phyloP scores from a whole-genome alignment of 2,888 invertebrate species.

The Spodoptera picta region DNA sequence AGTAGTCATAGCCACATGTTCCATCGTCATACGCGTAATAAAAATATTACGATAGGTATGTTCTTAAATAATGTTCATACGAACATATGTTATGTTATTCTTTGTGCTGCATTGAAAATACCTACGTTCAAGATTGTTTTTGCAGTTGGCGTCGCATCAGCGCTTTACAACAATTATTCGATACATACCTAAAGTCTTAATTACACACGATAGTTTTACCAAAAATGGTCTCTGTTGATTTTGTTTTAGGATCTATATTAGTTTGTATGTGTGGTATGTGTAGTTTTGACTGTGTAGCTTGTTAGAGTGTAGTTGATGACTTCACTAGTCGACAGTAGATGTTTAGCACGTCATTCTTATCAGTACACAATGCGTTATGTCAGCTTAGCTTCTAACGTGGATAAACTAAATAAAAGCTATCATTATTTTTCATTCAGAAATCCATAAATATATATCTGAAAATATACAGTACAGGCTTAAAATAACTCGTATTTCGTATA shows the following conservation, averaged over 20 bases:
- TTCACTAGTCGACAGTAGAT: conserved; percentile 64
- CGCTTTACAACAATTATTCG: conserved; percentile 38
- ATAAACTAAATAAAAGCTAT: no score
- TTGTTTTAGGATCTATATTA: conserved; percentile 20
- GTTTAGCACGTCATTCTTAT: conserved; percentile 57
- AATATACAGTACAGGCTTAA: no score
- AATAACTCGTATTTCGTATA: no score
- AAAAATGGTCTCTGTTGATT: conserved; percentile 22
- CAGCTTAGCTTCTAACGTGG: conserved; percentile 22
- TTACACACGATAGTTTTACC: background rate
- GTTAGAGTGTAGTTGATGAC: conserved; percentile 58
- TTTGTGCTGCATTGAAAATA: conserved; percentile 53
- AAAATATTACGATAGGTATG: background rate
- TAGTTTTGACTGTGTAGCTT: conserved; percentile 27
- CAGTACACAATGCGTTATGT: conserved; percentile 55
- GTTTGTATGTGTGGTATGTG: conserved; percentile 15
- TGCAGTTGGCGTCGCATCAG: conserved; percentile 63
- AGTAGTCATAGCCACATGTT: no score
- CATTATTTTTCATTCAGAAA: no score
- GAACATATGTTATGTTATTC: conserved; percentile 24
- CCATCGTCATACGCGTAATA: no score
- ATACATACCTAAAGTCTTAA: conserved; percentile 24
- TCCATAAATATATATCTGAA: no score
- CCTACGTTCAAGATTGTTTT: conserved; percentile 62
- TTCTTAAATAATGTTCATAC: background rate